Evolutionary conservation across 2,797 vertebrate genomes (phyloP), one percentile per base, ranked within the genome.

Genomic region (Sarcoramphus papa): DNA sequence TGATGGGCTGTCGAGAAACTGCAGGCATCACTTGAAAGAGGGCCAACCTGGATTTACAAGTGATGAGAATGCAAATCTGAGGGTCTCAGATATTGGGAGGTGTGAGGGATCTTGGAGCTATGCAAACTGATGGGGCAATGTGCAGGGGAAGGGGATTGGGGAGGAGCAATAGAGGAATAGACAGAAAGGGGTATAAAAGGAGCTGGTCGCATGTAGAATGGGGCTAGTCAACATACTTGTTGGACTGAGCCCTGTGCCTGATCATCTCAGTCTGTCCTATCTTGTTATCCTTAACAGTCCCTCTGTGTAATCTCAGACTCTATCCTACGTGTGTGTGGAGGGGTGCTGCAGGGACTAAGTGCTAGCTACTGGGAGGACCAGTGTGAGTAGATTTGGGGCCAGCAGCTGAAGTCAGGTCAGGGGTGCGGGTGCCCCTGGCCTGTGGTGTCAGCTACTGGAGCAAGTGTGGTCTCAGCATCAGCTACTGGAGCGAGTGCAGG

Each of bases 21-120:
- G 12, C 37, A 85, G 10, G 7, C 2, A 6, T 65, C 18, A 45
- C 25, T 70, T 70, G 25, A 67, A 63, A 86, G 43, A 47, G 8
- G 8, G 9, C 1, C 28, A 77, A 12, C 8, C 8, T 59, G 30
- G 10, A 63, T 3, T 80, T 67, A 70, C 28, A 80, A 65, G 10
- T 31, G 37, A 69, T 59, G 12, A n/a, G 7, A 8, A 28, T 30
- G 20, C 13, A 54, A 40, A 45, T 15, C 8, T 70, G 21, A 50
- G 13, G 11, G 23, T 37, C 33, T 16, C 21, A 64, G 8, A 21
- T 40, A 9, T 5, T 28, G 21, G 2, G 3, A 2, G 1, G 2
- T 41, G 2, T 0, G 2, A 18, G 6, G 8, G 12, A 37, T 24
- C 48, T 57, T 24, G 41, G 19, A 91, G 7, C 5, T 63, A 19